Evolutionary conservation across 2,113 vertebrate species (phyloP).

Genomic region (Paracanthobrama guichenoti): DNA sequence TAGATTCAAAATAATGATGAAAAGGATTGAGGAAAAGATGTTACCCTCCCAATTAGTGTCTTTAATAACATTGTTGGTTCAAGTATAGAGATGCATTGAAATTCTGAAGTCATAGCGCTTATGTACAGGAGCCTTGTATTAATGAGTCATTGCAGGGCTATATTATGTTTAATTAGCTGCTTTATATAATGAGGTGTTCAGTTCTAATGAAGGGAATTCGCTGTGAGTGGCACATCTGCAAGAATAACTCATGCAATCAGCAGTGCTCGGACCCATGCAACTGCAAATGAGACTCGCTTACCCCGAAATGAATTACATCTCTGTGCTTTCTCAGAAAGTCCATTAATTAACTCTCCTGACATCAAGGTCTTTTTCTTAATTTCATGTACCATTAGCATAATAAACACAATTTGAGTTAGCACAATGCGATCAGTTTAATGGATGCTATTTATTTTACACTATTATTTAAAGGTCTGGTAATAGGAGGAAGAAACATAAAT

Average conservation of each 20-base stretch:
- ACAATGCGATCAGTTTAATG: constrained; percentile 98
- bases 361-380: constrained; percentile 99
- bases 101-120: constrained; percentile 57
- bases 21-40: constrained; percentile 23
- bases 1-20: constrained; percentile 39
- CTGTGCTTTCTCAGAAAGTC: constrained; percentile 94
- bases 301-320: constrained; percentile 99
- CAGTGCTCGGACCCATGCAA: constrained; percentile 92
- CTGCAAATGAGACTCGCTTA: constrained; percentile 99
- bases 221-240: constrained; percentile 99
- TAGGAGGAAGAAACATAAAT: constrained; percentile 88
- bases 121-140: constrained; percentile 87
- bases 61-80: constrained; percentile 43
- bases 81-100: constrained; percentile 42
- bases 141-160: constrained; percentile 93
- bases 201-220: constrained; percentile 97
- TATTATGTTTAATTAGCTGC: constrained; percentile 99
- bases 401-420: constrained; percentile 99
- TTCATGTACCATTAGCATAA: constrained; percentile 99
- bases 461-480: constrained; percentile 98
- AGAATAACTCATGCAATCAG: constrained; percentile 99
- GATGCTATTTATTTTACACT: constrained; percentile 99
- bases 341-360: constrained; percentile 99
- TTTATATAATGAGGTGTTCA: constrained; percentile 99
- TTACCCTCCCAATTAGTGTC: constrained; percentile 32